Evolutionary conservation across 2,888 invertebrate species (phyloP).

Genomic region (Antheraea yamamai): DNA sequence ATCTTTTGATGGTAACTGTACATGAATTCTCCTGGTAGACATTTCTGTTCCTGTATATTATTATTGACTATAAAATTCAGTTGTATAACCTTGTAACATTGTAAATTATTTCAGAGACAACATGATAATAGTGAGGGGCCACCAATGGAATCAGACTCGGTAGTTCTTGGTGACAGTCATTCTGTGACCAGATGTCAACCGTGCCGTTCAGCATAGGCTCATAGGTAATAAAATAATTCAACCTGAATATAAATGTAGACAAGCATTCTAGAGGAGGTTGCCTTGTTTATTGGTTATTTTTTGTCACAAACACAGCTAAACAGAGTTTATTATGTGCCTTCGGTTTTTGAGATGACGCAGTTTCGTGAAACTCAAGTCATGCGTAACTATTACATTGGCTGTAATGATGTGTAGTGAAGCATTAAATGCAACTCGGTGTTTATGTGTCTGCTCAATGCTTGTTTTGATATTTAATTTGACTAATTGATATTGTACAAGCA

Average conservation of each 20-base stretch:
- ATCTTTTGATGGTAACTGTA: too few species aligned
- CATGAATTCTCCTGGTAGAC: not conserved
- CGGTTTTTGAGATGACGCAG: slow-evolving; percentile 15
- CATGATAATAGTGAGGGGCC: slow-evolving; percentile 87
- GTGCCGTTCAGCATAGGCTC: slow-evolving; percentile 75
- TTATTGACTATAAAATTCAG: not conserved
- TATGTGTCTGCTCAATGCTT: slow-evolving; percentile 20
- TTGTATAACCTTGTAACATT: not conserved
- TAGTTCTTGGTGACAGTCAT: slow-evolving; percentile 86
- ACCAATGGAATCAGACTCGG: slow-evolving; percentile 84
- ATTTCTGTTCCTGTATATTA: not conserved
- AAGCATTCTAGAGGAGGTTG: not conserved
- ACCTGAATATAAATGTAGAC: not conserved
- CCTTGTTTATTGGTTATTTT: not conserved
- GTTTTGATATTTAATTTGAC: slow-evolving; percentile 18
- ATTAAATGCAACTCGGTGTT: slow-evolving; percentile 23
- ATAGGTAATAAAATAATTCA: slow-evolving; percentile 12
- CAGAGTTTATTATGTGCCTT: slow-evolving; percentile 24
- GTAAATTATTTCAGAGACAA: slow-evolving; percentile 83
- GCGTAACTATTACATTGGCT: slow-evolving; percentile 19
- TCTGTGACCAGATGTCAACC: slow-evolving; percentile 85
- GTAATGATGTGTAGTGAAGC: slow-evolving; percentile 21
- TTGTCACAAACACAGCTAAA: slow-evolving; percentile 16
- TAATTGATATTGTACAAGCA: slow-evolving; percentile 6
- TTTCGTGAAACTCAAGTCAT: slow-evolving; percentile 22